phyloP scores from a whole-genome alignment of 2,113 vertebrate species.

The Rhadina sibilatrix region DNA sequence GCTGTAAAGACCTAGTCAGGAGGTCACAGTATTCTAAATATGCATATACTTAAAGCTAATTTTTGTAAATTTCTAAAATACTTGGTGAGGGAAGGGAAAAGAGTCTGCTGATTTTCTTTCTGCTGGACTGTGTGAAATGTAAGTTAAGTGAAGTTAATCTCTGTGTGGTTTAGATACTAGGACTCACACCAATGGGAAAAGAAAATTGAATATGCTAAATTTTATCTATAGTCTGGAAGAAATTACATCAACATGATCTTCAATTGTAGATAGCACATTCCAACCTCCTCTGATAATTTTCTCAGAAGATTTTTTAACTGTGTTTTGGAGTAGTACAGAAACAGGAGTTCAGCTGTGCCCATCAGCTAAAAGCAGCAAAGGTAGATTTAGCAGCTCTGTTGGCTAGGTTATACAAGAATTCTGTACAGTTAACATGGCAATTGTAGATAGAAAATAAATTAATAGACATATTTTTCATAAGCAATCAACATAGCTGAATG shows the following conservation, averaged over 20 bases:
- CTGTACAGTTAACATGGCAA: neutral
- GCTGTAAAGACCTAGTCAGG: neutral
- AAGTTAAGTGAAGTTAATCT: neutral
- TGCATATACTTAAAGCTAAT: neutral
- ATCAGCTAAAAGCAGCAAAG: neutral
- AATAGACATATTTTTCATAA: neutral
- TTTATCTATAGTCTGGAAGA: neutral
- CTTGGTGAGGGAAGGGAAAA: neutral
- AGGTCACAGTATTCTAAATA: neutral
- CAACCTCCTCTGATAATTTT: neutral
- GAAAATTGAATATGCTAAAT: neutral
- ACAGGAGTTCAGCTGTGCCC: neutral
- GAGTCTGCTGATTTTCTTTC: neutral
- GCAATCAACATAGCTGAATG: neutral
- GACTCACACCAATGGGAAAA: neutral
- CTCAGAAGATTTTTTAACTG: neutral
- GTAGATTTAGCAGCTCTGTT: neutral
- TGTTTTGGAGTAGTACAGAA: neutral
- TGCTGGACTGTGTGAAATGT: neutral
- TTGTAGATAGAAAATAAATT: neutral
- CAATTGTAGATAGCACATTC: neutral
- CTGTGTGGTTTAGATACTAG: neutral
- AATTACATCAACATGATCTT: neutral
- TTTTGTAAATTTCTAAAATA: neutral
- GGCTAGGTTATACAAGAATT: neutral